phyloP scores from a whole-genome alignment of 2,113 vertebrate genomes.

The Aphelocoma coerulescens region DNA sequence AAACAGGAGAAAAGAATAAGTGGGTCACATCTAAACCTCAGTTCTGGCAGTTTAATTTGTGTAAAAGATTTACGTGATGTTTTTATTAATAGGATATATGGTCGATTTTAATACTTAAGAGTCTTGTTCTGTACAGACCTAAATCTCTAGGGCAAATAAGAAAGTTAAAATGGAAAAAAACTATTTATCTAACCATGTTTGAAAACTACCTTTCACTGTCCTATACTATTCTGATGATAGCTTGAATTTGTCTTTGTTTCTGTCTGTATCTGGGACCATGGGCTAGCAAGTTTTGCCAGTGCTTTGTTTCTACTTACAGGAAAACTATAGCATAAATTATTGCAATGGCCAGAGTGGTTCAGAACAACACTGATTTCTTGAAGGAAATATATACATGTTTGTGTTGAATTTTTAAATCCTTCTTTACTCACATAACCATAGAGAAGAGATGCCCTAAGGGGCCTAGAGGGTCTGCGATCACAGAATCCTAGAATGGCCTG shows the following conservation, averaged over 20 bases:
- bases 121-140: neutral
- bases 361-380: neutral
- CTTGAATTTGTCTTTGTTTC: neutral
- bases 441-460: neutral
- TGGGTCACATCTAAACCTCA: neutral
- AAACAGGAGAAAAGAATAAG: neutral
- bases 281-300: neutral
- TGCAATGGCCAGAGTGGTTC: neutral
- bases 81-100: neutral
- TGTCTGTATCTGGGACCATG: neutral
- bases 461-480: neutral
- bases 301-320: neutral
- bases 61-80: neutral
- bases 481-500: neutral
- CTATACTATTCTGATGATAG: neutral
- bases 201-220: neutral
- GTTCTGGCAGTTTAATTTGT: neutral
- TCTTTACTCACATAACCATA: neutral
- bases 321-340: neutral
- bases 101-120: neutral
- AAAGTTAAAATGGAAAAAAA: neutral
- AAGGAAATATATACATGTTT: neutral
- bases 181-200: neutral
- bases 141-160: neutral
- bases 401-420: neutral